phyloP scores from a whole-genome alignment of 1,140 invertebrate genomes.

The Drosophila sp. region DNA sequence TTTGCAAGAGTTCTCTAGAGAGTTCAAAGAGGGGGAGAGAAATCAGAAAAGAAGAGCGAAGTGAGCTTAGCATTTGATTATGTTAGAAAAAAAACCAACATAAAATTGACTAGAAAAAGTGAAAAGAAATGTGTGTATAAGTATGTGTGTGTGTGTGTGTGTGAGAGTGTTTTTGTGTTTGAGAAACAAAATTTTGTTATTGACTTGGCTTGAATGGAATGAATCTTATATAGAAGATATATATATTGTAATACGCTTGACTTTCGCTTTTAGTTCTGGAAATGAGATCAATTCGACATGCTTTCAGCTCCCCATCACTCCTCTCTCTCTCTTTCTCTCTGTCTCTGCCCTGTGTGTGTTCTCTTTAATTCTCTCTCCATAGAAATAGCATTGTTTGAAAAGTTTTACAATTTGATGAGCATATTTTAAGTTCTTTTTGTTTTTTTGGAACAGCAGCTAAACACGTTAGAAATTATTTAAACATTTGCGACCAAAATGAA shows the following conservation, averaged over 20 bases:
- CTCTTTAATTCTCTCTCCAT: not conserved
- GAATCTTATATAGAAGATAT: slow-evolving; percentile 36
- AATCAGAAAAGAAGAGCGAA: not conserved
- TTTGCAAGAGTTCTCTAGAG: slow-evolving; percentile 15
- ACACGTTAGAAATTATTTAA: not conserved
- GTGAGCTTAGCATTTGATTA: not conserved
- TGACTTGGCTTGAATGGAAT: slow-evolving; percentile 39
- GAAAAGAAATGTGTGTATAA: slow-evolving; percentile 38
- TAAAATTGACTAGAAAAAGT: slow-evolving; percentile 59
- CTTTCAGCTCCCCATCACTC: not conserved
- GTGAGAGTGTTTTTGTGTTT: slow-evolving; percentile 19
- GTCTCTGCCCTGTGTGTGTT: not conserved
- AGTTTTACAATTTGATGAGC: slow-evolving; percentile 23
- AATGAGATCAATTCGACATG: slow-evolving; percentile 57
- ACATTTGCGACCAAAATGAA: slow-evolving; percentile 35
- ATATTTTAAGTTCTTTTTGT: not conserved
- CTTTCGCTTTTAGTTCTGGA: slow-evolving; percentile 4
- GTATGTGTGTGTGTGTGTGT: slow-evolving; percentile 13
- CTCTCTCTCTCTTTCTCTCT: not conserved
- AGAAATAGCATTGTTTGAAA: slow-evolving; percentile 11
- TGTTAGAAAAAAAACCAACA: slow-evolving; percentile 3
- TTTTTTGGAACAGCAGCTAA: not conserved
- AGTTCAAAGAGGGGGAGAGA: slow-evolving; percentile 10
- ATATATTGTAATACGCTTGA: slow-evolving; percentile 8
- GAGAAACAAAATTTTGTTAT: slow-evolving; percentile 40